These are phyloP conservation scores for Auanema sp. DNA, from an alignment of 2,888 invertebrate genomes.

Conservation along the genomic window DNA sequence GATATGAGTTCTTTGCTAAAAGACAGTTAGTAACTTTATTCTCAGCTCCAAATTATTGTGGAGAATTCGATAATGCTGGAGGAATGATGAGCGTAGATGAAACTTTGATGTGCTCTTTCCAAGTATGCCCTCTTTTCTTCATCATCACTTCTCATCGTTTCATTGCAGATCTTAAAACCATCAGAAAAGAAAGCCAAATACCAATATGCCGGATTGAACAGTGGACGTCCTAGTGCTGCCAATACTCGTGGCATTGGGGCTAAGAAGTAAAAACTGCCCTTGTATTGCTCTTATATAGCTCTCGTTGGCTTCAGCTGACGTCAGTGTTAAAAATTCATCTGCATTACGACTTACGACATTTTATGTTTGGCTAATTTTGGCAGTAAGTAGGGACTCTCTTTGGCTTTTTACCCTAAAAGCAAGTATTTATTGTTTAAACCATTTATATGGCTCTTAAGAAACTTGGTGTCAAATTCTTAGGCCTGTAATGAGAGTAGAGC, in stretches of 20 bases:
- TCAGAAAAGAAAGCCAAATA: conserved; percentile 71
- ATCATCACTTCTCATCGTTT: not conserved
- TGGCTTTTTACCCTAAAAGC: too few species aligned
- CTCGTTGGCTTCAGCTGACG: too few species aligned
- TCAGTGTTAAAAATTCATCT: too few species aligned
- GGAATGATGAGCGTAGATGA: conserved; percentile 99
- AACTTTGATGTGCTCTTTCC: conserved; percentile 98
- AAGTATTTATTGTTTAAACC: too few species aligned
- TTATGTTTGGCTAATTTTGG: too few species aligned
- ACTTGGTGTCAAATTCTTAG: too few species aligned
- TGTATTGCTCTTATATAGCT: too few species aligned
- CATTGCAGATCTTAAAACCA: conserved; percentile 69
- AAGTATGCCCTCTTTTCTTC: conserved; percentile 71
- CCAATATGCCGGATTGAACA: conserved; percentile 68
- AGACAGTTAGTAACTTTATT: conserved; percentile 95
- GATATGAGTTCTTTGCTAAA: conserved; percentile 98
- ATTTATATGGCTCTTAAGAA: too few species aligned
- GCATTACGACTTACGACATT: too few species aligned
- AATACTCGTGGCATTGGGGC: not conserved
- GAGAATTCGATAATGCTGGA: conserved; percentile 98
- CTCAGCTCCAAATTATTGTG: conserved; percentile 84
- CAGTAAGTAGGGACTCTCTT: too few species aligned
- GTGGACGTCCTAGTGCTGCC: conserved; percentile 56
- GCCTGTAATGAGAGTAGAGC: too few species aligned
- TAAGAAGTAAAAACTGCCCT: too few species aligned